These are phyloP conservation scores for Drosophila demipolita DNA, from an alignment of 2,888 invertebrate genomes.

Conservation along the genomic window DNA sequence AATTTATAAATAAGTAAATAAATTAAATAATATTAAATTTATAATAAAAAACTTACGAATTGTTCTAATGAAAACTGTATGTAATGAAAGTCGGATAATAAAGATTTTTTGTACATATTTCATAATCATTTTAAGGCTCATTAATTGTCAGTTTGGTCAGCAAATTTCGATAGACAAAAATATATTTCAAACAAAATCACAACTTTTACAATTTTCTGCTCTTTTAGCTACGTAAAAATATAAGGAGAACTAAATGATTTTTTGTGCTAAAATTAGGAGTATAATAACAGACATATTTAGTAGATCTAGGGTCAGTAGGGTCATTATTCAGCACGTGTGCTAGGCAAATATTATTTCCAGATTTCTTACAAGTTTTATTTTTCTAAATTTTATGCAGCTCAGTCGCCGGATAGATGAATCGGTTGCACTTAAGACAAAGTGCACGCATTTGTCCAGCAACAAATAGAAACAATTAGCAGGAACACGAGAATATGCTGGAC, in stretches of 20 bases:
- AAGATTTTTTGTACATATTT: neutral
- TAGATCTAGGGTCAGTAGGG: no score
- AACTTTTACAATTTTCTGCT: neutral
- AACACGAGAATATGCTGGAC: constrained; percentile 64
- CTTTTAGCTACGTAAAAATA: neutral
- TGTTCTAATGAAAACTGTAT: no score
- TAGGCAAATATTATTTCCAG: neutral
- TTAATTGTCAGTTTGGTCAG: neutral
- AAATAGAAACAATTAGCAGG: constrained; percentile 68
- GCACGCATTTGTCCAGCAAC: constrained; percentile 66
- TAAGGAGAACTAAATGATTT: neutral
- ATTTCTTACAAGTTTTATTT: neutral
- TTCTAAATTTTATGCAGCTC: neutral
- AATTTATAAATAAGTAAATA: neutral
- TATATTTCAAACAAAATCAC: neutral
- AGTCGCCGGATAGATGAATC: constrained; percentile 23
- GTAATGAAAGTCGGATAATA: no score
- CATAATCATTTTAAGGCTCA: neutral
- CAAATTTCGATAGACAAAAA: neutral
- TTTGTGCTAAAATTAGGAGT: neutral
- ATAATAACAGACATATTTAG: no score
- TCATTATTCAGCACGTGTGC: neutral
- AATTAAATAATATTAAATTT: no score
- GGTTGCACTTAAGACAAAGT: constrained; percentile 75
- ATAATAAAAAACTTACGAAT: no score